Evolutionary conservation across 2,888 invertebrate genomes (phyloP).

Genomic region (Neoascia interrupta): DNA sequence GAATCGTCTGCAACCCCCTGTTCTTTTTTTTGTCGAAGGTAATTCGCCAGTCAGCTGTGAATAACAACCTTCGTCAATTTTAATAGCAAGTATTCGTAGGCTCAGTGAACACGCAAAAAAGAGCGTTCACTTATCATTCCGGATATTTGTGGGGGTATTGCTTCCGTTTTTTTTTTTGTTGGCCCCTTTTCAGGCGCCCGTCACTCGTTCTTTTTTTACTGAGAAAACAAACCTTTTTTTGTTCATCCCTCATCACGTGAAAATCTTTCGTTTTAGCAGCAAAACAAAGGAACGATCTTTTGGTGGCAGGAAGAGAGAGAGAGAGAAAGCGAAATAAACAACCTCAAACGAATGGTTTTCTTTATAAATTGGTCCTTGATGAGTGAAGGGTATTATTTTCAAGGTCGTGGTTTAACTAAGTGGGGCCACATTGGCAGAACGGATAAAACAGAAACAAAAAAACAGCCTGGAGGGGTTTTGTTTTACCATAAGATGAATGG

Average conservation of each 20-base stretch:
- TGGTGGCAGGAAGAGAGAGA: not conserved
- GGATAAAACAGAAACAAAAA: no score
- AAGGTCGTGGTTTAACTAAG: conserved; percentile 54
- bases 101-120: conserved; percentile 44
- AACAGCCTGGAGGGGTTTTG: no score
- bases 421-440: no score
- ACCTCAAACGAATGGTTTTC: conserved; percentile 43
- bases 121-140: conserved; percentile 48
- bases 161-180: conserved; percentile 3
- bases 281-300: conserved; percentile 44
- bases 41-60: conserved; percentile 61
- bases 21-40: conserved; percentile 13
- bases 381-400: conserved; percentile 55
- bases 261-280: conserved; percentile 36
- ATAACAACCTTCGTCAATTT: conserved; percentile 63
- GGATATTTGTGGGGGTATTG: conserved; percentile 23
- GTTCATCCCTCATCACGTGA: conserved; percentile 19
- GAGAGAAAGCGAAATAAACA: not conserved
- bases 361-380: conserved; percentile 60
- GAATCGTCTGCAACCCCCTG: no score
- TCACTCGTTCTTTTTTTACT: conserved; percentile 6
- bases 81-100: conserved; percentile 52
- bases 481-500: no score
- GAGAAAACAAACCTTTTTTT: conserved; percentile 23
- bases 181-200: not conserved